Conservation (phyloP, 2,113 vertebrate genomes). For the Chlorodrepanis virens region DNA sequence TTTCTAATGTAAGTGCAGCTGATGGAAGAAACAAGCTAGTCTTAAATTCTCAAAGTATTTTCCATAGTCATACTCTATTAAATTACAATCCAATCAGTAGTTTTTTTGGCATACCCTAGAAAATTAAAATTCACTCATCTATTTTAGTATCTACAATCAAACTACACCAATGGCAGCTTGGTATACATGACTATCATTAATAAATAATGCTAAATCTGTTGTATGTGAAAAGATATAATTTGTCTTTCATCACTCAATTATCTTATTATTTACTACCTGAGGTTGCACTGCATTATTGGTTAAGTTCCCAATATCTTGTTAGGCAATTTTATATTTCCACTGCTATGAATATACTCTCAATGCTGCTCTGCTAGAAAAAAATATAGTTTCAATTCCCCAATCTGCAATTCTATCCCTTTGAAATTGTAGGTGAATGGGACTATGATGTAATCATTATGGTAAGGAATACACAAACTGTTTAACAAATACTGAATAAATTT, state of each 20-base stretch:
- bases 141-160: neutral
- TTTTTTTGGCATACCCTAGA: neutral
- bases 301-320: neutral
- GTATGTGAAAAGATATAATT: neutral
- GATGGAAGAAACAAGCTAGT: neutral
- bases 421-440: neutral
- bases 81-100: neutral
- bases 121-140: neutral
- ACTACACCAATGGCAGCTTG: neutral
- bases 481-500: neutral
- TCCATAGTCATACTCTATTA: neutral
- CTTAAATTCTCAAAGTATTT: neutral
- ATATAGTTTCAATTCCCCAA: neutral
- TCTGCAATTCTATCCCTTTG: neutral
- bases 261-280: neutral
- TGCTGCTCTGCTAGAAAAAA: neutral
- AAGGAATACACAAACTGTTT: neutral
- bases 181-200: neutral
- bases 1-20: neutral
- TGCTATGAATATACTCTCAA: neutral
- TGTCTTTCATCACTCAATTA: neutral
- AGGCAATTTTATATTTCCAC: neutral
- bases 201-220: neutral
- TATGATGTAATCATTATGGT: neutral
- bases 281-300: neutral